These are phyloP conservation scores for Lysandra coridon DNA, from an alignment of 2,888 invertebrate genomes.

Conservation along the genomic window DNA sequence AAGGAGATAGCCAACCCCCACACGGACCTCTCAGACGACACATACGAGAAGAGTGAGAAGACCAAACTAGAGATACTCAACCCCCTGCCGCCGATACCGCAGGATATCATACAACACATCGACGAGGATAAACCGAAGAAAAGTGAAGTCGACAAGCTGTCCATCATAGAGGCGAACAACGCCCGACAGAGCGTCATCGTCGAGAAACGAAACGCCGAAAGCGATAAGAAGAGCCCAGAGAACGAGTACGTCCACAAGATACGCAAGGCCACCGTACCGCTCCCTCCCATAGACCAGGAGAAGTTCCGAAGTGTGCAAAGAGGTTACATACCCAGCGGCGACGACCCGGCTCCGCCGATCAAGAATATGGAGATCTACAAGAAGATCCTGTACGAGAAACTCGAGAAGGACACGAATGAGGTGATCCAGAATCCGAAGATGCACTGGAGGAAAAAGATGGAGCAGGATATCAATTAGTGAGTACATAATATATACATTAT, in stretches of 20 bases:
- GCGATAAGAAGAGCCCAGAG: slow-evolving; percentile 49
- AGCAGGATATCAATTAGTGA: slow-evolving; percentile 60
- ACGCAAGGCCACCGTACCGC: slow-evolving; percentile 60
- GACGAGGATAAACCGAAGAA: slow-evolving; percentile 38
- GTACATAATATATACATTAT: slow-evolving; percentile 35
- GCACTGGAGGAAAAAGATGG: slow-evolving; percentile 64
- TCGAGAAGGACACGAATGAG: slow-evolving; percentile 51
- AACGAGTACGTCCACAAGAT: slow-evolving; percentile 70
- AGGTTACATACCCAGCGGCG: slow-evolving; percentile 38
- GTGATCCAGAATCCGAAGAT: slow-evolving; percentile 54
- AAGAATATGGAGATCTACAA: slow-evolving; percentile 69
- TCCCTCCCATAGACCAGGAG: slow-evolving; percentile 68
- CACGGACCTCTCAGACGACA: slow-evolving; percentile 37
- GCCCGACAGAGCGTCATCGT: slow-evolving; percentile 74
- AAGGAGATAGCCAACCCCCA: slow-evolving; percentile 47
- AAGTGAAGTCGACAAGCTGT: slow-evolving; percentile 57
- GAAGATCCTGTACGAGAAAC: slow-evolving; percentile 65
- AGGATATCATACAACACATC: slow-evolving; percentile 62
- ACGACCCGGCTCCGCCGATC: slow-evolving; percentile 53
- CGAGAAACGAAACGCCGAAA: slow-evolving; percentile 50
- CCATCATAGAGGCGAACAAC: slow-evolving; percentile 71
- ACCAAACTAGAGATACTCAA: slow-evolving; percentile 59
- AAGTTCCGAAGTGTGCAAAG: slow-evolving; percentile 56
- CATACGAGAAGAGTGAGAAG: slow-evolving; percentile 57
- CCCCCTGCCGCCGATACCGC: slow-evolving; percentile 64